Evolutionary conservation across 2,797 vertebrate species (phyloP), one percentile per base, ranked within the genome.

Genomic region (Gallinago stenura): DNA sequence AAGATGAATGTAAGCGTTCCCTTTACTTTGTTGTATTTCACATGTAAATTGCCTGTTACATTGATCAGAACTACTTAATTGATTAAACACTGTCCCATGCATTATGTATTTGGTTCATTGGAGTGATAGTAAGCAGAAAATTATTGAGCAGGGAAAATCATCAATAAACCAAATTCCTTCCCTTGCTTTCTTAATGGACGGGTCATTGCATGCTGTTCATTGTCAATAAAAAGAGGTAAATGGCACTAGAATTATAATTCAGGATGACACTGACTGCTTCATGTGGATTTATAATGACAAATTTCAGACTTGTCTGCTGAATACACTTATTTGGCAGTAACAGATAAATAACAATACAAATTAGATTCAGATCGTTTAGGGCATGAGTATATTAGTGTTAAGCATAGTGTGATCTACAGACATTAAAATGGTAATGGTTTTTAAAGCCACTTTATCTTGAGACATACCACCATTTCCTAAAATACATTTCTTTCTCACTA

Each of bases 391-490:
- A 61, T 93, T 94, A 89, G 35, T 94, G 79, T 96, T 79, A 86
- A 72, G 76, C 95, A 78, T 14, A 83, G 92, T 96, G 72, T 68
- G 96, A 92, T 96, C 90, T 95, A 70, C 72, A 97, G 91, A 87
- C 19, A 4, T 97, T 97, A 95, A 93, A 89, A 97, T 93, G 87
- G 61, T 90, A 95, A 94, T 95, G 57, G 15, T 86, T 95, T 97
- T 96, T 91, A 97, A 82, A 97, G 79, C 24, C 85, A 94, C 76
- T 97, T 96, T 71, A 95, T 97, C 91, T 96, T 58, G n/a, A 97
- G 93, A 85, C 50, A 46, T 80, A 90, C 33, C 46, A 91, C 87
- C 90, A 96, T 94, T 97, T 92, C 60, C 90, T 97, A 61, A 97
- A 97, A 94, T 90, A 92, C 94, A 66, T 97, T 94, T 97, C 82